phyloP scores from a whole-genome alignment of 2,888 invertebrate species.

The Ophion ventricosus region DNA sequence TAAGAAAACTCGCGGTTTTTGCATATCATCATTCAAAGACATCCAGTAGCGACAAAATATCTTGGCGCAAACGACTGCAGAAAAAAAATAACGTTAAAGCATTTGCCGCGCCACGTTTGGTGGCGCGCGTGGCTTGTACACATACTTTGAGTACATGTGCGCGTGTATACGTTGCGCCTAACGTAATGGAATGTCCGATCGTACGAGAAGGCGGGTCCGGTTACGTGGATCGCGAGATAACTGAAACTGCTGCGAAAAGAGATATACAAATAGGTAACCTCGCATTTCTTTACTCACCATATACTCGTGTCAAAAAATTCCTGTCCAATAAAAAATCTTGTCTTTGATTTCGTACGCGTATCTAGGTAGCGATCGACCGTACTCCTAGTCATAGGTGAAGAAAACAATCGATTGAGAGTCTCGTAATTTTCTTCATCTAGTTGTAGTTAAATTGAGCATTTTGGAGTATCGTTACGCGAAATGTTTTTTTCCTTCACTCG shows the following conservation, averaged over 20 bases:
- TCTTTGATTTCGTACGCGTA: too few species aligned
- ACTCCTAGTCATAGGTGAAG: too few species aligned
- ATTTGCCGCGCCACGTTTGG: background rate
- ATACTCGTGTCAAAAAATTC: conserved; percentile 3
- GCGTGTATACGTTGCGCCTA: background rate
- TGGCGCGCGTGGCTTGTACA: background rate
- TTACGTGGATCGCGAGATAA: conserved; percentile 46
- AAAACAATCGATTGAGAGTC: too few species aligned
- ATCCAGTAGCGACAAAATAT: conserved; percentile 39
- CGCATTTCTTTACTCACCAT: conserved; percentile 7
- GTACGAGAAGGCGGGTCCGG: conserved; percentile 52
- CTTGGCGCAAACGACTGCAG: conserved; percentile 32
- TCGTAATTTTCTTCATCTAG: too few species aligned
- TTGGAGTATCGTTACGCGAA: too few species aligned
- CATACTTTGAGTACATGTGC: background rate
- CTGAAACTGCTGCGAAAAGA: conserved; percentile 34
- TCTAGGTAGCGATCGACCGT: too few species aligned
- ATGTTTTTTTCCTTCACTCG: too few species aligned
- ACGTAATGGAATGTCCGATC: conserved; percentile 36
- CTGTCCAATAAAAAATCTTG: background rate
- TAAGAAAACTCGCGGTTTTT: conserved; percentile 27
- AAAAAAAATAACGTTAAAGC: conserved; percentile 34
- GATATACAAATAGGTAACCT: conserved; percentile 9
- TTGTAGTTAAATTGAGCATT: too few species aligned
- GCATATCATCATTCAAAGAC: conserved; percentile 43